Conservation (phyloP, 2,113 vertebrate species). For the Falcunculus frontatus region DNA sequence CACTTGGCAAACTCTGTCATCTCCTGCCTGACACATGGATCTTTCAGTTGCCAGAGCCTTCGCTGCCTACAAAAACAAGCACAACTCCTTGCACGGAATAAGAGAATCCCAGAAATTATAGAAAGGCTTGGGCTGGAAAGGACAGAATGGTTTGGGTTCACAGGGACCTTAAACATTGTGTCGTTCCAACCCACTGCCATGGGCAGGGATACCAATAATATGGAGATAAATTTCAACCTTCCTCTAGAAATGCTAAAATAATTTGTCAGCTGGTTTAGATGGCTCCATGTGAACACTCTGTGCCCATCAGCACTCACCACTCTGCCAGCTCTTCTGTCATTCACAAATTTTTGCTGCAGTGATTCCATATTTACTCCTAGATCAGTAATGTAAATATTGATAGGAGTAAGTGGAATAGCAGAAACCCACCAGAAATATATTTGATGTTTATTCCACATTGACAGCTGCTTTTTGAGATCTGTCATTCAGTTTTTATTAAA, state of each 20-base stretch:
- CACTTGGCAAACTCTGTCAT: background rate
- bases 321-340: background rate
- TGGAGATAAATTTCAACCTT: background rate
- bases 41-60: background rate
- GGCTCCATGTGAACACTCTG: background rate
- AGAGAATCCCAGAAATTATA: background rate
- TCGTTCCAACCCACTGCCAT: background rate
- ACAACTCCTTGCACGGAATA: background rate
- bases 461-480: conserved; percentile 26
- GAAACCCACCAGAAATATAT: conserved; percentile 15
- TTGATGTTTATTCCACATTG: background rate
- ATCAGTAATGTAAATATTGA: conserved; percentile 28
- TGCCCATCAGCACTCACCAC: background rate
- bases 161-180: background rate
- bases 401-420: background rate
- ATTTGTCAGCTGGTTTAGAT: background rate
- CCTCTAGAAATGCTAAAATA: background rate
- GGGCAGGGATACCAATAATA: background rate
- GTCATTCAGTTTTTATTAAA: background rate
- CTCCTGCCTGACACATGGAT: background rate
- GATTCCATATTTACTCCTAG: conserved; percentile 14
- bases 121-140: background rate
- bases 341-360: background rate
- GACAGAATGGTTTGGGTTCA: background rate
- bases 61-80: background rate